Evolutionary conservation across 2,797 vertebrate genomes (phyloP).

Genomic region (Nyctibius grandis): DNA sequence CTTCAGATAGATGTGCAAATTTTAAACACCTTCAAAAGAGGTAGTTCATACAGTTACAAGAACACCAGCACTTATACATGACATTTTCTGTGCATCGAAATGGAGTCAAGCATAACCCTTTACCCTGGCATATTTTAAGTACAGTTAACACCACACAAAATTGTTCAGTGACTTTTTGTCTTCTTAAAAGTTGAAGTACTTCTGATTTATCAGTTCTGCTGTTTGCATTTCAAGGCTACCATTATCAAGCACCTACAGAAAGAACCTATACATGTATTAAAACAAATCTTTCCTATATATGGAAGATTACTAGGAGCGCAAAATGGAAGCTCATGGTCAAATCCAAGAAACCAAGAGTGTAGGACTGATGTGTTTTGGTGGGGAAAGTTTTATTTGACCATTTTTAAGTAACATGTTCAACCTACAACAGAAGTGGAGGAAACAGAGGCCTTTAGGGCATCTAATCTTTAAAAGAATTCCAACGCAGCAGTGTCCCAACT

Average conservation of each 20-base stretch:
- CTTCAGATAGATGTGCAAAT: not conserved
- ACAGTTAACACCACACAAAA: not conserved
- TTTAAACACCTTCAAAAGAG: not conserved
- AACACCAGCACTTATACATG: not conserved
- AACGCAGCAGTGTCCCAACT: not conserved
- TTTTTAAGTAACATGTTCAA: not conserved
- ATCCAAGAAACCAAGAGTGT: not conserved
- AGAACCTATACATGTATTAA: not conserved
- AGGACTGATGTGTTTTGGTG: not conserved
- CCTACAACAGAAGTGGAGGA: not conserved
- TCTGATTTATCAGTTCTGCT: not conserved
- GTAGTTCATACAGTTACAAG: not conserved
- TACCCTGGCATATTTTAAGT: not conserved
- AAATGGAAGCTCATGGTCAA: not conserved
- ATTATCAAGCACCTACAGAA: not conserved
- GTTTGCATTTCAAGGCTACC: not conserved
- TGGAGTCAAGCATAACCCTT: not conserved
- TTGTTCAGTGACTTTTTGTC: not conserved
- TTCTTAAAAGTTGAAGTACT: not conserved
- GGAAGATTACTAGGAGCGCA: not conserved
- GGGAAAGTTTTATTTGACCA: not conserved
- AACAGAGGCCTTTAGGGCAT: not conserved
- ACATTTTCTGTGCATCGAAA: not conserved
- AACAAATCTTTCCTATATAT: not conserved
- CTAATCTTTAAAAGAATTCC: not conserved